phyloP scores from a whole-genome alignment of 37 sponge, comb jelly and placozoan species.

The Aplysina aerophoba region DNA sequence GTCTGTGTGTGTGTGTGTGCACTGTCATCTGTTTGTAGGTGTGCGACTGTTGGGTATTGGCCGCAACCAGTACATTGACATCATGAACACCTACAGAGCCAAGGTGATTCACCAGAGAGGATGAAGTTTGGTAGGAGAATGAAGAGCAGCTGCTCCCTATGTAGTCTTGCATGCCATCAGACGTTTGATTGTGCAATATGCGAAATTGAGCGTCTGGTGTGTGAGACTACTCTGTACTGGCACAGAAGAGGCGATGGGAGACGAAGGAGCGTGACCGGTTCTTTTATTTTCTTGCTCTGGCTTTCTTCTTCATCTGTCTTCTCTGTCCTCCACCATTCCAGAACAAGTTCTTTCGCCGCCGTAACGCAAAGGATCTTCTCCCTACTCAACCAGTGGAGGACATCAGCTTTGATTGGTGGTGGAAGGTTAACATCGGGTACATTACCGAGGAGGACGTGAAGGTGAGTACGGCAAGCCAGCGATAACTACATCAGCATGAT shows the following conservation, averaged over 20 bases:
- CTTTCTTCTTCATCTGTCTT: not conserved
- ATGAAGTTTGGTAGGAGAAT: too few relatives aligned
- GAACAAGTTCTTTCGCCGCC: constrained; percentile 86
- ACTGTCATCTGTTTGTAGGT: constrained; percentile 47
- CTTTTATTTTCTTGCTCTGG: too few relatives aligned
- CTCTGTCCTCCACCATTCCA: not conserved
- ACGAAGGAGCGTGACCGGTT: too few relatives aligned
- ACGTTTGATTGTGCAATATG: too few relatives aligned
- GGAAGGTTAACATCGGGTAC: constrained; percentile 89
- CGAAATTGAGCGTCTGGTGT: too few relatives aligned
- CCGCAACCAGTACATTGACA: constrained; percentile 97
- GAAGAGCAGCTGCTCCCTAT: too few relatives aligned
- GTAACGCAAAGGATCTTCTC: constrained; percentile 74
- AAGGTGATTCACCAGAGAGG: constrained; percentile 50
- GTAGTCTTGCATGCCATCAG: too few relatives aligned
- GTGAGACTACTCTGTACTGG: too few relatives aligned
- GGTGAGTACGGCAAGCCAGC: too few relatives aligned
- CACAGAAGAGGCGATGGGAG: too few relatives aligned
- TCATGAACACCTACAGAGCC: constrained; percentile 91
- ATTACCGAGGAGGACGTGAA: constrained; percentile 98
- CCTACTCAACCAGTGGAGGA: constrained; percentile 72
- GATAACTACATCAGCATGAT: too few relatives aligned
- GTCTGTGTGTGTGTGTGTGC: constrained; percentile 15
- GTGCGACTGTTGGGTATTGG: constrained; percentile 90
- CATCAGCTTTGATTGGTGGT: constrained; percentile 79